These are phyloP conservation scores for Antechinus flavipes DNA, from an alignment of 2,113 vertebrate genomes.

Conservation along the genomic window DNA sequence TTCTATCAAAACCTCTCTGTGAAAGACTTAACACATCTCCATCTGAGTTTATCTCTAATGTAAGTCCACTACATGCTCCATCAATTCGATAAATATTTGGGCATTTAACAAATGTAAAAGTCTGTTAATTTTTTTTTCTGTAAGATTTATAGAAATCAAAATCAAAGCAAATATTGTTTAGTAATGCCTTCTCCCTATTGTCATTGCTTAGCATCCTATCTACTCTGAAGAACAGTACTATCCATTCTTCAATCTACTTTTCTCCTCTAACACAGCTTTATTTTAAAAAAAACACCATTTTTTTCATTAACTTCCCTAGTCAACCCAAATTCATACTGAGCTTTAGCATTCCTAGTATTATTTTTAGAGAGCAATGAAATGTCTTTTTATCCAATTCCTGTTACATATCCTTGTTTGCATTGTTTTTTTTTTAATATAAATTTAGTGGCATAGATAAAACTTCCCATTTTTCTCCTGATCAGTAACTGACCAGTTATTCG, in stretches of 20 bases:
- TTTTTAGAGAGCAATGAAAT: neutral
- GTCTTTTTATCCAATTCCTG: neutral
- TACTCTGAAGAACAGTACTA: neutral
- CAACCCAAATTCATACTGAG: neutral
- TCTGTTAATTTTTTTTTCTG: neutral
- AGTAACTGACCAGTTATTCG: neutral
- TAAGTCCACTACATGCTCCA: neutral
- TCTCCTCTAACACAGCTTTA: neutral
- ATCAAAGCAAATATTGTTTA: neutral
- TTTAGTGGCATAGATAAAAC: neutral
- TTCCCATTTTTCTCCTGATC: neutral
- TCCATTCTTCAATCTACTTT: neutral
- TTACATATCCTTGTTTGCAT: neutral
- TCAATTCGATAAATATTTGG: neutral
- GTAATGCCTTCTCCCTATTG: neutral
- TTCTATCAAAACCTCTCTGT: neutral
- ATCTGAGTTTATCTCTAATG: neutral
- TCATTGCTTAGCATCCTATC: neutral
- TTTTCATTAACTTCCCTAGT: neutral
- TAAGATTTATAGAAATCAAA: neutral
- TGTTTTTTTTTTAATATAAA: neutral
- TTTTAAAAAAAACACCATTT: neutral
- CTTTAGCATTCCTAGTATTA: neutral
- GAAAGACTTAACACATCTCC: neutral
- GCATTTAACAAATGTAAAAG: neutral